phyloP scores from a whole-genome alignment of 1,140 invertebrate genomes.

The Nebria ingens region DNA sequence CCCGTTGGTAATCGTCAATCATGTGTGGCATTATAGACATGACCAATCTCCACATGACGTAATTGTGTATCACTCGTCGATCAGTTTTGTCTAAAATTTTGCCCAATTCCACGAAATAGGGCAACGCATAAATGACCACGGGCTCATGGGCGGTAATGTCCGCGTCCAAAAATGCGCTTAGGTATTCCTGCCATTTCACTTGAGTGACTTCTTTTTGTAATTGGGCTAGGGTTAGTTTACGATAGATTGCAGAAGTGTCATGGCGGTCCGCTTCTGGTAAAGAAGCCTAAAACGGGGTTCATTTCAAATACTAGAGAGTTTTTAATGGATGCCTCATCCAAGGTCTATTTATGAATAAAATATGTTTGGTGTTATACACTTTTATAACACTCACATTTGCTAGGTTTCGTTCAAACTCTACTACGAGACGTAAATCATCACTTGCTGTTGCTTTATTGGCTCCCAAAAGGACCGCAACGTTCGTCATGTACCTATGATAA shows the following conservation, averaged over 20 bases:
- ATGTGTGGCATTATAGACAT: constrained; percentile 72
- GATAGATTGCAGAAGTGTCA: constrained; percentile 68
- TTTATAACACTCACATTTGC: constrained; percentile 52
- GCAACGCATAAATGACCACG: constrained; percentile 68
- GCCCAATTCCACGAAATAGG: constrained; percentile 70
- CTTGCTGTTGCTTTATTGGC: constrained; percentile 51
- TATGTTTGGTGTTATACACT: not conserved
- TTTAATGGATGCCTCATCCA: too few species aligned
- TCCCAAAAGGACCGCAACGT: constrained; percentile 62
- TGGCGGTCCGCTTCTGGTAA: constrained; percentile 70
- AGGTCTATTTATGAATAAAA: not conserved
- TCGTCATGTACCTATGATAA: constrained; percentile 69
- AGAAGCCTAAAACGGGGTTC: constrained; percentile 61
- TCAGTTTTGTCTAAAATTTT: constrained; percentile 57
- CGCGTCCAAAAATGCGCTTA: constrained; percentile 54
- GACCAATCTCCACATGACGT: constrained; percentile 70
- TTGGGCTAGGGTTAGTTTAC: constrained; percentile 53
- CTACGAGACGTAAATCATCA: constrained; percentile 54
- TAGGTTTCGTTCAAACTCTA: constrained; percentile 64
- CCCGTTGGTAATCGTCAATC: constrained; percentile 69
- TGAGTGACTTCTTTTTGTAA: constrained; percentile 57
- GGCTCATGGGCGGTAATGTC: constrained; percentile 56
- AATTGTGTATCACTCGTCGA: constrained; percentile 66
- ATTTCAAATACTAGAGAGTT: too few species aligned
- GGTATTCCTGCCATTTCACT: constrained; percentile 67